Evolutionary conservation across 2,797 vertebrate species (phyloP).

Genomic region (Lacerta agilis): DNA sequence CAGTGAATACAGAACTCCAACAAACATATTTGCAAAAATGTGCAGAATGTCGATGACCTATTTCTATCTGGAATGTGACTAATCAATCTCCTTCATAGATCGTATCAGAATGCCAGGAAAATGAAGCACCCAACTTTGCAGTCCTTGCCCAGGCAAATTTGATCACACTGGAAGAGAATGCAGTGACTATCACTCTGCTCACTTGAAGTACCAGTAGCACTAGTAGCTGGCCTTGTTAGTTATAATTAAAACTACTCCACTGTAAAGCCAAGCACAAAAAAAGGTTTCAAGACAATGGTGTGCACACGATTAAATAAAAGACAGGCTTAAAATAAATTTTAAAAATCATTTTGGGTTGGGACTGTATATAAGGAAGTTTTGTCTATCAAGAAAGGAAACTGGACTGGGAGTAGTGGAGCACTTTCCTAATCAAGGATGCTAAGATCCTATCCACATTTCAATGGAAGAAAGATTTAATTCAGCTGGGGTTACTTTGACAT

Average conservation of each 20-base stretch:
- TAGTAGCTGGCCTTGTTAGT: too few species aligned
- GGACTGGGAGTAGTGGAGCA: too few species aligned
- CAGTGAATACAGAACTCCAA: background rate
- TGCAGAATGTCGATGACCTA: background rate
- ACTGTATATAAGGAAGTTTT: too few species aligned
- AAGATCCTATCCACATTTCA: too few species aligned
- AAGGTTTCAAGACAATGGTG: background rate
- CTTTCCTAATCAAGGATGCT: too few species aligned
- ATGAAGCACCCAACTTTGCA: background rate
- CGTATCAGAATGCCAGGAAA: background rate
- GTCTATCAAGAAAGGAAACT: too few species aligned
- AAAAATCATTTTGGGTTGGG: too few species aligned
- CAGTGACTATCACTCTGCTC: conserved; percentile 1
- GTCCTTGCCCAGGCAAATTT: background rate
- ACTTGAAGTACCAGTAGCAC: background rate
- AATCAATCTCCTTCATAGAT: background rate
- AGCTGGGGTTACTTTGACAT: too few species aligned
- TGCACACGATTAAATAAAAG: background rate
- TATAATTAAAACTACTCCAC: background rate
- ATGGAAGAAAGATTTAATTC: too few species aligned
- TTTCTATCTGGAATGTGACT: background rate
- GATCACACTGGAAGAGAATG: conserved; percentile 13
- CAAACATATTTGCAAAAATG: background rate
- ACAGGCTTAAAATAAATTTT: too few species aligned
- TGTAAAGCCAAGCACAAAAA: background rate